Evolutionary conservation across 2,797 vertebrate species (phyloP), one percentile per base, ranked within the genome.

Genomic region (Tachyglossus aculeatus): DNA sequence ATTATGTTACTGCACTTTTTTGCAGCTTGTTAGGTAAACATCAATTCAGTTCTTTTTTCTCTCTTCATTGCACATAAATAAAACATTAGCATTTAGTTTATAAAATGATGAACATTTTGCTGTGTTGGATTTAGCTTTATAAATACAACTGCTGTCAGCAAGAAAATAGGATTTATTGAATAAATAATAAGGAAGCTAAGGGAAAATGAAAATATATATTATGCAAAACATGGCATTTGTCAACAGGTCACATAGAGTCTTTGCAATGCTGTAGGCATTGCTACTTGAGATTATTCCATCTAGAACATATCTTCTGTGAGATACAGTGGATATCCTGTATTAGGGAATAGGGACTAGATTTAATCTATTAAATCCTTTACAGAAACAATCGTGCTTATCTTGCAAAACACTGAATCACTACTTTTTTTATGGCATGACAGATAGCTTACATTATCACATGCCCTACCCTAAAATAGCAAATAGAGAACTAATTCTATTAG

Each of bases 61-160:
- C 89, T 92, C 90, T 93, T 95, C 92, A 89, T 88, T 80, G 91
- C 80, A 91, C 90, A 94, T 96, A 95, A 95, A 96, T 94, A 96
- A 94, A 96, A 94, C 91, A 95, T 94, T 90, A 92, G 83, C 83
- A 76, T 92, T 94, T 90, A 91, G 92, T 93, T 94, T 93, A 95
- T 94, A 94, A 95, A 94, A 92, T 92, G 93, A 94, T 95, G 93
- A 94, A 94, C 90, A 92, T 91, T 93, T 94, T 91, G 89, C 90
- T 92, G 87, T 83, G 88, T 90, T 93, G 87, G 88, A 82, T 93
- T 94, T 81, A 87, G 88, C 92, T 93, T 94, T 92, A 93, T 90
- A 94, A 94, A 94, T 93, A 94, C 88, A 92, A 95, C 90, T 92
- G 91, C 93, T 94, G 92, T 94, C 94, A 96, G 93, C 92, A 93